Evolutionary conservation across 2,113 vertebrate genomes (phyloP).

Genomic region (Halichoeres trimaculatus): DNA sequence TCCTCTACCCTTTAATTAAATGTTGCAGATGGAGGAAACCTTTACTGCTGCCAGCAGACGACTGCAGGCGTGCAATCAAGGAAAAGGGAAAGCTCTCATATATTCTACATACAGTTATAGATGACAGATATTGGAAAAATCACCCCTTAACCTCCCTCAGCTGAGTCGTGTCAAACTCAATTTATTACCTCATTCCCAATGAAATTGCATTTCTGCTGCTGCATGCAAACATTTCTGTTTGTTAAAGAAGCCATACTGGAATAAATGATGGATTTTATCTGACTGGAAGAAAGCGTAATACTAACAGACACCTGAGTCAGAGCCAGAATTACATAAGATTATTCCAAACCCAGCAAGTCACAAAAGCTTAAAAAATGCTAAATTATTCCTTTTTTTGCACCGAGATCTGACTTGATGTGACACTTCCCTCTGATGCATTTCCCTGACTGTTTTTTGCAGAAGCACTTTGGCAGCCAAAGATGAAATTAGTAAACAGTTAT

Average conservation of each 20-base stretch:
- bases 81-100: conserved; percentile 39
- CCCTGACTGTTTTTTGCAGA: neutral
- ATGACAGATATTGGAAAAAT: conserved; percentile 57
- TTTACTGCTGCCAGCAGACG: conserved; percentile 16
- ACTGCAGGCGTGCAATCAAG: conserved; percentile 23
- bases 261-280: conserved; percentile 19
- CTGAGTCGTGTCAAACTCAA: conserved; percentile 32
- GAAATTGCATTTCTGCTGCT: conserved; percentile 37
- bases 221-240: conserved; percentile 33
- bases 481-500: neutral
- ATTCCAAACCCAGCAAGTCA: conserved; percentile 1
- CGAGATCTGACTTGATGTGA: conserved; percentile 29
- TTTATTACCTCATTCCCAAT: conserved; percentile 51
- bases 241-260: conserved; percentile 45
- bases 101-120: conserved; percentile 32
- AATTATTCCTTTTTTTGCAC: neutral
- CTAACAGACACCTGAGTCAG: conserved; percentile 31
- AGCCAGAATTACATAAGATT: conserved; percentile 35
- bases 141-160: conserved; percentile 17
- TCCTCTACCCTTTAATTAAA: conserved; percentile 51
- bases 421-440: conserved; percentile 9
- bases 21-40: conserved; percentile 22
- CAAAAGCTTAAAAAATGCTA: conserved; percentile 1
- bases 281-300: conserved; percentile 29
- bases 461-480: neutral